Evolutionary conservation across 2,797 vertebrate species (phyloP), one percentile per base, ranked within the genome.

Genomic region (Aldrovandia affinis): DNA sequence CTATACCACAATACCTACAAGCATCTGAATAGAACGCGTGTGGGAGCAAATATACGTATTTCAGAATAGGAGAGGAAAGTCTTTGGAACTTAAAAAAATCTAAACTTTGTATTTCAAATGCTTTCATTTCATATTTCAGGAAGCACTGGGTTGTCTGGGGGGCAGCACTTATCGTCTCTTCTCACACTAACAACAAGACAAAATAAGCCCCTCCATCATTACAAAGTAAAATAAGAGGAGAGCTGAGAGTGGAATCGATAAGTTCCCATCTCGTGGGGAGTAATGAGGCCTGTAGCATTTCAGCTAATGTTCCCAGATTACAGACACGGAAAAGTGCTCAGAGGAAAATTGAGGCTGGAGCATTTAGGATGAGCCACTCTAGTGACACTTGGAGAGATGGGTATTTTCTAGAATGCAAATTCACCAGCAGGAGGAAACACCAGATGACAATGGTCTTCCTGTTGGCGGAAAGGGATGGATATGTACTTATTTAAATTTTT

Each of bases 151-250:
- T 10, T 57, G 52, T 1, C 0, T 12, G 1, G 20, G 57, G 22
- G 12, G 36, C 30, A 15, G 52, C 82, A 63, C 82, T 83, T 63
- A 78, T 30, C 57, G 59, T 30, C 55, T 61, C 36, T 65, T 54
- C 59, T 80, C 59, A 22, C 42, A 52, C 75, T 63, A 52, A 61
- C 28, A 33, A 83, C 55, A 50, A 65, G 39, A 65, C 15, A 50
- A 20, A 61, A 79, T 42, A 79, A 33, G 20, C 57, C 18, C 42
- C 83, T 33, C 75, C 20, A 50, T 84, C 47, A 79, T 84, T 84
- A 70, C 25, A 57, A 61, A 81, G 79, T 84, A 50, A 78, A 82
- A 81, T 85, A 42, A 73, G 59, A 63, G 15, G 81, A 68, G 55
- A 63, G 50, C 28, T 42, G 42, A 54, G 73, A 65, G 73, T 28